Conservation (phyloP, 2,797 vertebrate species). For the Hippopotamyrus pictus region DNA sequence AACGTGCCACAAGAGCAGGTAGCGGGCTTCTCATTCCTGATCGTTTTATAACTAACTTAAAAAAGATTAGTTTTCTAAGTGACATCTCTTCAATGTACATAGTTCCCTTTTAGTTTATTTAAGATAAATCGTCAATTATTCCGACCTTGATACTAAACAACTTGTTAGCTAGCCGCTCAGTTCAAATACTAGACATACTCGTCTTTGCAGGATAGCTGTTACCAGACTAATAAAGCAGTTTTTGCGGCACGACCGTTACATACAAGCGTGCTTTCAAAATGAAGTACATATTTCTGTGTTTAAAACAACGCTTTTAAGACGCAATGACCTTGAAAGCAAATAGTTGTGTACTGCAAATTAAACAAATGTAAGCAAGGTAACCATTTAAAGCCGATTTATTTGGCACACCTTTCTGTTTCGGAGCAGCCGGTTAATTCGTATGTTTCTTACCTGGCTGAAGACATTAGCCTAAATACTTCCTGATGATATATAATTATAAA, state of each 20-base stretch:
- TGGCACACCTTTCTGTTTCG: background rate
- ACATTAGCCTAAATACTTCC: background rate
- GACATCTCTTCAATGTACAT: background rate
- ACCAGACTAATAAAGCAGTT: background rate
- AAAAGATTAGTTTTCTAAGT: background rate
- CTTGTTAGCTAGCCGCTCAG: background rate
- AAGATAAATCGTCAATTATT: background rate
- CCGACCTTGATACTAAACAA: background rate
- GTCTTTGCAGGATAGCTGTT: background rate
- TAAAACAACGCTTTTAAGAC: background rate
- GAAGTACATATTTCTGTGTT: background rate
- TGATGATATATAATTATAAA: background rate
- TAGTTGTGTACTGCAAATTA: background rate
- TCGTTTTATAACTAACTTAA: background rate
- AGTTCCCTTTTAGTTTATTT: background rate
- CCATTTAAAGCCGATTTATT: background rate
- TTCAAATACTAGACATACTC: background rate
- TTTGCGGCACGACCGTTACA: background rate
- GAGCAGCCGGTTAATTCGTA: background rate
- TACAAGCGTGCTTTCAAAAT: background rate
- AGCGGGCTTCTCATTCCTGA: slow-evolving; percentile 16
- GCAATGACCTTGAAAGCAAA: background rate
- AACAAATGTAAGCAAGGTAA: background rate
- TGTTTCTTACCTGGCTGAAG: background rate
- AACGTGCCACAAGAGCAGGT: slow-evolving; percentile 45